Base-by-base conservation (phyloP, 2,113 vertebrate genomes). In the Prunella himalayana region DNA sequence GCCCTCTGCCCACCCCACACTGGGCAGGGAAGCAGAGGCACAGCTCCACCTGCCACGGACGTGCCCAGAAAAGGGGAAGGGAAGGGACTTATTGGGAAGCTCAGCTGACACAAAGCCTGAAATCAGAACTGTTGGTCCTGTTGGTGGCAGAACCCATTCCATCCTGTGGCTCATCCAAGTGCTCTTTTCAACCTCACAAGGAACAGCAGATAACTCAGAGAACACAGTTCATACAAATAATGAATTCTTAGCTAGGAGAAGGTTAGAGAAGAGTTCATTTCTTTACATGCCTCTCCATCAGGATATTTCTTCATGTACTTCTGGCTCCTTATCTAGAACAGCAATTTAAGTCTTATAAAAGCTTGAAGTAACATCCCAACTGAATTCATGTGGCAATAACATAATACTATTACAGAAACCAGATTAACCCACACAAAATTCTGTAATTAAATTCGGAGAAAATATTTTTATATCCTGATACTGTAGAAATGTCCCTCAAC, bases 361-460 rank as follows among this genome's bases (percentile, higher is more conserved):
- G 47, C 44, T 72, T n/a, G 78, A 90, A 72, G 57, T 49, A 88
- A 49, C 35, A 88, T 47, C 71, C n/a, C 79, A 90, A 11, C n/a
- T 72, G 54, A 91, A 86, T 76, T 90, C 12, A 33, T 1, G 9
- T 22, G 41, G 61, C 9, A 1, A 35, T 30, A 87, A 61, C 2
- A 2, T 49, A 93, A 93, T 15, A n/a, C 18, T n/a, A 30, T 49
- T 82, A 72, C 13, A 77, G 75, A 85, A 95, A 92, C n/a, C 22
- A 82, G 53, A 88, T 72, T 64, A 94, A 69, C 21, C 25, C 45
- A 72, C 49, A 68, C 19, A 82, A 45, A 90, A 76, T 41, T 76
- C 59, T 53, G 19, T 88, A 85, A 88, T 80, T 88, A 65, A 76
- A 89, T 85, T 57, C 11, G 16, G 27, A 66, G n/a, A 86, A 90